Conservation (phyloP, 2,113 vertebrate species). For the Semicossyphus pulcher region DNA sequence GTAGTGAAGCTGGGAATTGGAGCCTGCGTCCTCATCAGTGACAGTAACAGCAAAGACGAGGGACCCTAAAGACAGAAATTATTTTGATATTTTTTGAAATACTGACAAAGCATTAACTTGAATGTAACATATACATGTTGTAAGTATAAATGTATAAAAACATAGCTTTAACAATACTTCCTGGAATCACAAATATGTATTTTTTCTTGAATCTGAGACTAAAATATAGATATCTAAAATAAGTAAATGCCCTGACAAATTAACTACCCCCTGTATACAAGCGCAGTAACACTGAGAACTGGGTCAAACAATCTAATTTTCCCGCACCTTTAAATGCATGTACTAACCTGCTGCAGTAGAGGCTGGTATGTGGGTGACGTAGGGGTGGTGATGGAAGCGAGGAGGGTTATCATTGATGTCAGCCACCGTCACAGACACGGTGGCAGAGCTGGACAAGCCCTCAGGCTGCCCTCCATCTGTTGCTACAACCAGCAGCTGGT, state of each 20-base stretch:
- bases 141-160: too few species aligned
- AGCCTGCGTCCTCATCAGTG: slow-evolving; percentile 91
- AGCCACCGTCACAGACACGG: slow-evolving; percentile 87
- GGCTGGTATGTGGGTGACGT: slow-evolving; percentile 94
- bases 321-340: neutral
- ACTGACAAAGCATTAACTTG: neutral
- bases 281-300: neutral
- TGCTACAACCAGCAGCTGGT: slow-evolving; percentile 93
- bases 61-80: slow-evolving; percentile 82
- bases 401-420: slow-evolving; percentile 98
- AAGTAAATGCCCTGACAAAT: neutral
- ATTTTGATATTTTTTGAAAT: neutral
- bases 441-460: slow-evolving; percentile 91
- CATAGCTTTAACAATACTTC: too few species aligned
- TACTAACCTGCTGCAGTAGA: slow-evolving; percentile 89
- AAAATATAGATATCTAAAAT: neutral
- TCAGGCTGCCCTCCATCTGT: slow-evolving; percentile 88
- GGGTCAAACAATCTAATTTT: neutral
- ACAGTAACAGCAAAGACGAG: slow-evolving; percentile 97
- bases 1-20: slow-evolving; percentile 93
- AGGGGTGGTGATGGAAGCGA: slow-evolving; percentile 96
- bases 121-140: too few species aligned
- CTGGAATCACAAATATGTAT: too few species aligned
- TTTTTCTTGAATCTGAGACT: neutral
- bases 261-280: neutral